phyloP scores from a whole-genome alignment of 2,113 vertebrate species.

The Steatornis caripensis region DNA sequence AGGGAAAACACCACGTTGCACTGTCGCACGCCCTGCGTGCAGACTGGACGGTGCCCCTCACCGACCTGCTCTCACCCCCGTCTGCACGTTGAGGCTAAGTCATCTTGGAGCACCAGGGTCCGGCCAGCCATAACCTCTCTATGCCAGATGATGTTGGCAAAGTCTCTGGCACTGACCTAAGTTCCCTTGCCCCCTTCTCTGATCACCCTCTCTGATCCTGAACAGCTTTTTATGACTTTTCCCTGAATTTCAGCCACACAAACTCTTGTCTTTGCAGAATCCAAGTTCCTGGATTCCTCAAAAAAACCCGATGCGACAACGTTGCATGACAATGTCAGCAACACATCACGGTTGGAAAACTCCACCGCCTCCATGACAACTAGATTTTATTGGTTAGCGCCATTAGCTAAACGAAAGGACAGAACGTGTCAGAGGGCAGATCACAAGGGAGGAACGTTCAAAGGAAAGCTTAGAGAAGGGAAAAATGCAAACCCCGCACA shows the following conservation, averaged over 20 bases:
- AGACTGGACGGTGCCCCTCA: not conserved
- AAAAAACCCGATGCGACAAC: not conserved
- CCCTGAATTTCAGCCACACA: not conserved
- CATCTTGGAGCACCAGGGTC: not conserved
- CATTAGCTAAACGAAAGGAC: constrained; percentile 42
- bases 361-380: not conserved
- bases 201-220: not conserved
- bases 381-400: not conserved
- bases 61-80: not conserved
- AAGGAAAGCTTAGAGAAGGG: not conserved
- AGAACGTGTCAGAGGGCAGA: not conserved
- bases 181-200: not conserved
- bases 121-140: not conserved
- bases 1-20: rapidly evolving
- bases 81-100: rapidly evolving
- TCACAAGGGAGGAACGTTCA: not conserved
- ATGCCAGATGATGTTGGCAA: rapidly evolving
- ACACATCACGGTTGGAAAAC: not conserved
- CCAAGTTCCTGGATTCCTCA: not conserved
- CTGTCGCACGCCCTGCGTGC: rapidly evolving
- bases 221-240: not conserved
- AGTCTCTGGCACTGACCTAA: not conserved
- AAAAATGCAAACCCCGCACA: constrained; percentile 30
- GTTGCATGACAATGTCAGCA: not conserved
- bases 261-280: not conserved